Conservation (phyloP, 2,113 vertebrate genomes). For the Vicugna pacos region DNA sequence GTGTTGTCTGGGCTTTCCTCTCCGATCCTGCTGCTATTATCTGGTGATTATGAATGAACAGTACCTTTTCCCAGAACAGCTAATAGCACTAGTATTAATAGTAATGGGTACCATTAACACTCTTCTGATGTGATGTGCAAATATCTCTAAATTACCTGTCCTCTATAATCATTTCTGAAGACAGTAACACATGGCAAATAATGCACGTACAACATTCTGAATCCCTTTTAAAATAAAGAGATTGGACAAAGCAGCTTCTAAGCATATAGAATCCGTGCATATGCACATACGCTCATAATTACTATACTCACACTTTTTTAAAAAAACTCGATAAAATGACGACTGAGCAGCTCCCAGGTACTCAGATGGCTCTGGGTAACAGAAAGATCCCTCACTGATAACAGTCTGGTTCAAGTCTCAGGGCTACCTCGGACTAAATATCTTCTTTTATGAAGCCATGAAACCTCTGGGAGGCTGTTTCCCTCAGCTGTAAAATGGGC, state of each 20-base stretch:
- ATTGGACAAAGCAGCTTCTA: too few relatives aligned
- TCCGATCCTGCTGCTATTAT: neutral
- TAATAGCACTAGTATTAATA: slow-evolving; percentile 20
- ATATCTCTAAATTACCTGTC: slow-evolving; percentile 30
- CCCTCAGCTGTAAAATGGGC: neutral
- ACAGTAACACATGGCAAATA: neutral
- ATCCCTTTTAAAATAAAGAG: neutral
- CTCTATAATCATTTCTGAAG: neutral
- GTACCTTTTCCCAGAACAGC: slow-evolving; percentile 29
- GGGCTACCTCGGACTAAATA: neutral
- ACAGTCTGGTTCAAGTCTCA: neutral
- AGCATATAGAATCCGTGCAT: rapidly evolving
- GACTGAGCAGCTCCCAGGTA: neutral
- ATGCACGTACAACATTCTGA: neutral
- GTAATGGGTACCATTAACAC: neutral
- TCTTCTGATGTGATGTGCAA: neutral
- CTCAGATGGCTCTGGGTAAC: neutral
- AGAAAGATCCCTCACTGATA: neutral
- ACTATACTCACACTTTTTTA: neutral
- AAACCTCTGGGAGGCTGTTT: neutral
- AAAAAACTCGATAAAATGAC: neutral
- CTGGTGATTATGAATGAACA: slow-evolving; percentile 25
- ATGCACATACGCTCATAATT: neutral
- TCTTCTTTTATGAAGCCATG: neutral
- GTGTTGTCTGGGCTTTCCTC: neutral